Conservation (phyloP, 2,113 vertebrate species). For the Amia ocellicauda region DNA sequence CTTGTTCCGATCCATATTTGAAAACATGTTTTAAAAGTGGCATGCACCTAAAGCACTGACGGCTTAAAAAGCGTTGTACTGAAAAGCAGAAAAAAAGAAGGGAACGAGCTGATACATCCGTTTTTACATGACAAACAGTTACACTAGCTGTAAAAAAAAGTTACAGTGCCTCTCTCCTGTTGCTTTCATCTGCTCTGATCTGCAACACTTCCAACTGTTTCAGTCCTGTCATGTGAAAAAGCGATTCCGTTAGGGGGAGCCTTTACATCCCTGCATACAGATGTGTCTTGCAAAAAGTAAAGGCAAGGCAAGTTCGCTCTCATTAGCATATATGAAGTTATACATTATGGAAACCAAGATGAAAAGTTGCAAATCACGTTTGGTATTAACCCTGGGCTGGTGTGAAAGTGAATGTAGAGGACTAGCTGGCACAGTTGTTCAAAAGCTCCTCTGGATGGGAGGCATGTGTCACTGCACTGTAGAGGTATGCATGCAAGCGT, state of each 20-base stretch:
- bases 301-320: background rate
- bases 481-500: too few relatives aligned
- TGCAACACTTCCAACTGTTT: too few relatives aligned
- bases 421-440: too few relatives aligned
- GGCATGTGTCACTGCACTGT: too few relatives aligned
- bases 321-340: constrained; percentile 18
- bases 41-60: background rate
- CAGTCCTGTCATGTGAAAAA: constrained; percentile 21
- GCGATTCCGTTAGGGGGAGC: constrained; percentile 13
- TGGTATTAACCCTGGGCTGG: too few relatives aligned
- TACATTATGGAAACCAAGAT: too few relatives aligned
- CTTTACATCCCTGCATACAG: constrained; percentile 12
- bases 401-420: too few relatives aligned
- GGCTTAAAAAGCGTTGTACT: background rate
- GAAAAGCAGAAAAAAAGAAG: background rate
- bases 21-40: background rate
- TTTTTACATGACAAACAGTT: constrained; percentile 4
- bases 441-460: too few relatives aligned
- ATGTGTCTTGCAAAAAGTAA: background rate
- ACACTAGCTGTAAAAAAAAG: background rate
- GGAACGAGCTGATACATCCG: background rate
- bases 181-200: background rate
- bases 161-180: constrained; percentile 33
- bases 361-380: too few relatives aligned
- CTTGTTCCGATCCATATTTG: constrained; percentile 21